These are phyloP conservation scores for Podilymbus podiceps DNA, from an alignment of 2,113 vertebrate species.

Conservation along the genomic window DNA sequence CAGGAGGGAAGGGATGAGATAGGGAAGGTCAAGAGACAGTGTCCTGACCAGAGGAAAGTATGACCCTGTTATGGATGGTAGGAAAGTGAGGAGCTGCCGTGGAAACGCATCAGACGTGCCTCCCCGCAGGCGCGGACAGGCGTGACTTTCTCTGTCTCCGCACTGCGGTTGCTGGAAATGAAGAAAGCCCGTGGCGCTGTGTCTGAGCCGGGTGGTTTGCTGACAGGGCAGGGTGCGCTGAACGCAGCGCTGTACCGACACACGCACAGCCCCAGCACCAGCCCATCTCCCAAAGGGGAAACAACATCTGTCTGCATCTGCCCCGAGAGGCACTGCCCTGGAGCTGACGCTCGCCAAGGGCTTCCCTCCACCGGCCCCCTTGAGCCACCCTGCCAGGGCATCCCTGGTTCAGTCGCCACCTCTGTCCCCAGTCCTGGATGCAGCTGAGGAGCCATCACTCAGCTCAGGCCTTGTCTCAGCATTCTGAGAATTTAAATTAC, in stretches of 20 bases:
- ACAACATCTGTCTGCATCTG: no score
- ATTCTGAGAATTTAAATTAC: neutral
- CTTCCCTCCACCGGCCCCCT: neutral
- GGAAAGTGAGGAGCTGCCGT: neutral
- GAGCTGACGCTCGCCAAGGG: neutral
- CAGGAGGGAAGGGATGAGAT: neutral
- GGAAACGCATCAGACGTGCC: neutral
- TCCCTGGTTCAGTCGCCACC: no score
- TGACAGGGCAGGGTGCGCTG: neutral
- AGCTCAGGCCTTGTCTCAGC: neutral
- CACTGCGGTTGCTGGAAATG: neutral
- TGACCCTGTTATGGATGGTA: no score
- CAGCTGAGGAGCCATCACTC: neutral
- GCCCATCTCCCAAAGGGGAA: neutral
- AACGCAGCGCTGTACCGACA: rapidly evolving
- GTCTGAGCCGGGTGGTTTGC: neutral
- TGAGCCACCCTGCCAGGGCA: no score
- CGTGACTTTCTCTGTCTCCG: neutral
- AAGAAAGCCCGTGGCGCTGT: neutral
- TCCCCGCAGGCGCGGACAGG: neutral
- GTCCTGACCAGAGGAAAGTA: no score
- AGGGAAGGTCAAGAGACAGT: neutral
- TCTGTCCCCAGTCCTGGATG: neutral
- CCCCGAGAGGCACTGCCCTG: rapidly evolving
- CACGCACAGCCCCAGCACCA: neutral